Percentiles rank a stretch among this genome's conserved stretches.
Evolutionary conservation across 2,888 invertebrate species (phyloP).

Genomic region (Rhamnusium bicolor): DNA sequence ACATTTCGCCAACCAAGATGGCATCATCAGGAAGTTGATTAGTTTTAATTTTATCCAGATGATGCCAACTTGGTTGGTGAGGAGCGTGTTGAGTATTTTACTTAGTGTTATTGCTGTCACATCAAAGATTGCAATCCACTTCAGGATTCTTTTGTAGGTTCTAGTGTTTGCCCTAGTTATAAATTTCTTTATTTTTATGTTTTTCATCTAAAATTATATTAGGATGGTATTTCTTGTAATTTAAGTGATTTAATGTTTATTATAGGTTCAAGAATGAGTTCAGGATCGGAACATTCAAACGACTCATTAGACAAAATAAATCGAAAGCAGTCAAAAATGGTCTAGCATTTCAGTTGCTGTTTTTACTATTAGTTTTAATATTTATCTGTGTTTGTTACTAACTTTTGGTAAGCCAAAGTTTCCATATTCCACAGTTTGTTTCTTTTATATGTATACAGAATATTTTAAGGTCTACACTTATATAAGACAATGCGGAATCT

Average conservation of each 20-base stretch:
- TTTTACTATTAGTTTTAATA: conserved; percentile 34
- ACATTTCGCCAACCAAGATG: too few species aligned
- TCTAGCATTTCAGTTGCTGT: conserved; percentile 55
- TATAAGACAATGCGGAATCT: background rate
- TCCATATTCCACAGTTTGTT: conserved; percentile 15
- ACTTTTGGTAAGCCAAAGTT: conserved; percentile 28
- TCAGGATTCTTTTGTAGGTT: too few species aligned
- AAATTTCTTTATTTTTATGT: too few species aligned
- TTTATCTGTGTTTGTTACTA: conserved; percentile 31
- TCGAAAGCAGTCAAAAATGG: conserved; percentile 64
- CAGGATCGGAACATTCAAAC: conserved; percentile 77
- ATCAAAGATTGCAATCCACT: too few species aligned
- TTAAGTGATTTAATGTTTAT: conserved; percentile 48
- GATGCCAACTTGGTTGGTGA: too few species aligned
- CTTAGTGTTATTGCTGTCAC: too few species aligned
- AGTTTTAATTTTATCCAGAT: too few species aligned
- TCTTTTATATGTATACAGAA: background rate
- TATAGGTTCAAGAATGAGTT: conserved; percentile 73
- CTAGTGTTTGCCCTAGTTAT: too few species aligned
- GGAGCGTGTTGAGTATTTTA: too few species aligned
- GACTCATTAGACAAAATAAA: conserved; percentile 72
- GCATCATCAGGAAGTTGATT: too few species aligned
- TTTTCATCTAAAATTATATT: too few species aligned
- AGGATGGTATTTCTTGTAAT: background rate
- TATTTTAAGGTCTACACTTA: background rate